Percentiles rank a stretch among this genome's conserved stretches.
These are phyloP conservation scores for Eriocheir sinensis DNA, from an alignment of 1,140 invertebrate genomes.

Conservation along the genomic window DNA sequence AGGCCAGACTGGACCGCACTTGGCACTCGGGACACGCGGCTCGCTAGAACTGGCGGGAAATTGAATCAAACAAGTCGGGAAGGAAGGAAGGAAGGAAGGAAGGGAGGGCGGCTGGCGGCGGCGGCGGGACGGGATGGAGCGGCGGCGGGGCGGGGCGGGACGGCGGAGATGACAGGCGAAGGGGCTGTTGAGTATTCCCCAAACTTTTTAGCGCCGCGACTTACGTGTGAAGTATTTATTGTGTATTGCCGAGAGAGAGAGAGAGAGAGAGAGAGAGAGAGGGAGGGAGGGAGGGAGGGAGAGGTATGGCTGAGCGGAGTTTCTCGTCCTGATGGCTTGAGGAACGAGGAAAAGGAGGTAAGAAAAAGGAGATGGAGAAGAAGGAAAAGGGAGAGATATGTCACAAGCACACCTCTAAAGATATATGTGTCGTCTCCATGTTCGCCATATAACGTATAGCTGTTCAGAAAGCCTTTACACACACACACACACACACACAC, in stretches of 20 bases:
- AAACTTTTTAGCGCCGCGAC: neutral
- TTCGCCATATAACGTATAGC: too few relatives aligned
- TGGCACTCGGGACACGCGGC: constrained; percentile 8
- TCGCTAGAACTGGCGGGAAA: constrained; percentile 20
- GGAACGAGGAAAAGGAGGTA: constrained; percentile 24
- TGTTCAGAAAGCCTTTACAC: neutral
- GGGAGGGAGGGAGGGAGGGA: neutral
- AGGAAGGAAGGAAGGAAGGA: neutral
- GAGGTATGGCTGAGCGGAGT: neutral
- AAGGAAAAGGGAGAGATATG: neutral
- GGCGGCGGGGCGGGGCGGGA: neutral
- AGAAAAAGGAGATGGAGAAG: neutral
- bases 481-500: neutral
- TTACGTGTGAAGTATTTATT: constrained; percentile 17
- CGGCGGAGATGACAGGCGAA: neutral
- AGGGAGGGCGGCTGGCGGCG: neutral
- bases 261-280: constrained; percentile 8
- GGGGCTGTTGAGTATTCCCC: neutral
- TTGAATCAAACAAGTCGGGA: constrained; percentile 15
- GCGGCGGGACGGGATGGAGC: too few relatives aligned
- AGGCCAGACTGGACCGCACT: neutral
- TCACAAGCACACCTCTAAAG: neutral
- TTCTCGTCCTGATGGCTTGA: neutral
- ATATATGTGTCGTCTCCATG: too few relatives aligned
- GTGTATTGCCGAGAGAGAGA: neutral